Percentiles rank a stretch among this genome's conserved stretches.
Evolutionary conservation across 1,140 invertebrate genomes (phyloP).

Genomic region (Yoshiicerus persimilis): DNA sequence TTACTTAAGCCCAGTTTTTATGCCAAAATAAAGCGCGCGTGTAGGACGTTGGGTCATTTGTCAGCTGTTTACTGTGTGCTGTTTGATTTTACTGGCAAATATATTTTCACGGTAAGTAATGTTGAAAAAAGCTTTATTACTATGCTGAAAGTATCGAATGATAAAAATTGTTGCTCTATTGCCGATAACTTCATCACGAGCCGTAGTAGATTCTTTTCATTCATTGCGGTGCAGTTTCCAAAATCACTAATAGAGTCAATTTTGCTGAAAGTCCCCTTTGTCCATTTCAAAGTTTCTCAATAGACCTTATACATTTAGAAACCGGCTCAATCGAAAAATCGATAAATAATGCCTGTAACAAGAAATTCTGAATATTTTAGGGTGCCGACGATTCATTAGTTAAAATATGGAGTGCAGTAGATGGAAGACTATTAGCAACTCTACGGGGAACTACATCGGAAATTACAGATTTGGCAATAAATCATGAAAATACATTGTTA

Average conservation of each 20-base stretch:
- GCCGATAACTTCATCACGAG: too few species aligned
- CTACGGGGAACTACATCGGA: conserved; percentile 90
- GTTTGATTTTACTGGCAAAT: conserved; percentile 89
- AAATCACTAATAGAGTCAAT: too few species aligned
- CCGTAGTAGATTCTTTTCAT: too few species aligned
- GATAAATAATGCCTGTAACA: too few species aligned
- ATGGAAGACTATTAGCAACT: conserved; percentile 84
- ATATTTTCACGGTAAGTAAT: conserved; percentile 79
- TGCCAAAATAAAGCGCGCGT: conserved; percentile 70
- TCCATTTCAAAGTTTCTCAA: too few species aligned
- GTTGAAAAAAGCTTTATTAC: not conserved
- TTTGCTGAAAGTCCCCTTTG: too few species aligned
- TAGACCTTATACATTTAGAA: too few species aligned
- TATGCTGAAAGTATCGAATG: not conserved
- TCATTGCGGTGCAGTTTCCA: too few species aligned
- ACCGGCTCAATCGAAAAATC: too few species aligned
- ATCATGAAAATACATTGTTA: conserved; percentile 87
- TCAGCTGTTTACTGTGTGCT: conserved; percentile 94
- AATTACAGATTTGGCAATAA: conserved; percentile 94
- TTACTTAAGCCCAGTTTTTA: conserved; percentile 72
- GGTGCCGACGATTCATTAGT: conserved; percentile 96
- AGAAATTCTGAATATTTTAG: conserved; percentile 55
- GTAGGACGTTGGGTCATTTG: conserved; percentile 87
- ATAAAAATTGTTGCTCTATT: not conserved
- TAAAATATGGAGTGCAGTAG: conserved; percentile 92